A percentile compares a stretch with the other conserved stretches of the same genome.
These are phyloP conservation scores for Acrobasis consociella DNA, from an alignment of 2,888 invertebrate species.

Conservation along the genomic window DNA sequence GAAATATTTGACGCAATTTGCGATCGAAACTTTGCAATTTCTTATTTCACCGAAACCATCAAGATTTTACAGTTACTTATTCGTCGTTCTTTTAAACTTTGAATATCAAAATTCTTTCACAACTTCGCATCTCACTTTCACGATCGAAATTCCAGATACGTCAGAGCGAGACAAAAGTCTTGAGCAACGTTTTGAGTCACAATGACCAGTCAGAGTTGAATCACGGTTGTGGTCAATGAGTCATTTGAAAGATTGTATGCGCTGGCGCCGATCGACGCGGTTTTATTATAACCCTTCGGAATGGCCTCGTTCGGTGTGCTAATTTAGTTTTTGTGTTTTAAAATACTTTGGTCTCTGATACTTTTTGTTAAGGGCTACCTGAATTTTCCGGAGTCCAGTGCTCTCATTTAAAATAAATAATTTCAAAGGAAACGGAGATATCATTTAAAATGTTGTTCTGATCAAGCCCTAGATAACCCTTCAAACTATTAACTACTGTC, in stretches of 20 bases:
- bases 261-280: conserved; percentile 43
- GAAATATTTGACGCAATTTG: background rate
- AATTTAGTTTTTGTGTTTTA: conserved; percentile 6
- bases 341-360: background rate
- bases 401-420: no score
- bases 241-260: conserved; percentile 59
- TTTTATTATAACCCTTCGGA: conserved; percentile 20
- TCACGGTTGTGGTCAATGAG: conserved; percentile 65
- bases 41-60: conserved; percentile 2
- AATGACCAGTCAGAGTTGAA: conserved; percentile 48
- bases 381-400: no score
- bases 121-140: conserved; percentile 36
- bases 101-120: conserved; percentile 21
- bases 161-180: conserved; percentile 39
- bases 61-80: conserved; percentile 7
- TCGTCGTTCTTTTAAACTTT: background rate
- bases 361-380: no score
- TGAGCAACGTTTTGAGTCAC: conserved; percentile 45
- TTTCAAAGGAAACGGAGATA: no score
- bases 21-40: background rate
- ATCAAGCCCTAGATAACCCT: no score
- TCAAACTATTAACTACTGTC: no score
- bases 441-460: no score
- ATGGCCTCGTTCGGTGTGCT: conserved; percentile 13
- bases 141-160: conserved; percentile 29